phyloP scores from a whole-genome alignment of 2,888 invertebrate species.

The Clistopyga incitator region DNA sequence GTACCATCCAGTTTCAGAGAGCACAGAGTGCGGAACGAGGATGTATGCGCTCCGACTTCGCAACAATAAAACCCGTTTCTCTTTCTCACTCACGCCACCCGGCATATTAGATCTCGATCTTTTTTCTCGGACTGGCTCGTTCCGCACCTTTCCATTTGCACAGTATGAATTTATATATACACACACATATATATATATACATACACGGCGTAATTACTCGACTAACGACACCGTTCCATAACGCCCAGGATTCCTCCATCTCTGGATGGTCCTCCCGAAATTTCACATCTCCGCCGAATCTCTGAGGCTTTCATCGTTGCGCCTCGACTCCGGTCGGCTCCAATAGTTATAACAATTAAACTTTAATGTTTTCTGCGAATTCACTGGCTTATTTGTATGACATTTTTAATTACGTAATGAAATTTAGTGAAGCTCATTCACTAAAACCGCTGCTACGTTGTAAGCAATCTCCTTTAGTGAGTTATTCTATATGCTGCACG shows the following conservation, averaged over 20 bases:
- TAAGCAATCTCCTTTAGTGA: background rate
- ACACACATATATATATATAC: conserved; percentile 17
- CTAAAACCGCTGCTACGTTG: background rate
- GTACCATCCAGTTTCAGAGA: conserved; percentile 1
- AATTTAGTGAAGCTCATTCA: background rate
- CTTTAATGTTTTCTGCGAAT: conserved; percentile 14
- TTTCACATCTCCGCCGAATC: conserved; percentile 17
- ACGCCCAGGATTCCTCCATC: conserved; percentile 17
- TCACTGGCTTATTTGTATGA: background rate
- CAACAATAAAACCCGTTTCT: conserved; percentile 64
- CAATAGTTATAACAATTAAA: conserved; percentile 44
- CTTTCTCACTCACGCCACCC: conserved; percentile 43
- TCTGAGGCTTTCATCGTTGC: conserved; percentile 4
- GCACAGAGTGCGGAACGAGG: conserved; percentile 43
- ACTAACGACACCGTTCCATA: conserved; percentile 61
- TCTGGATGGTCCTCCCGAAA: conserved; percentile 25
- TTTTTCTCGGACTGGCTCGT: conserved; percentile 30
- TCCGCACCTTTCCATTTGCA: conserved; percentile 23
- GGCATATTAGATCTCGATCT: conserved; percentile 58
- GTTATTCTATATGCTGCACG: background rate
- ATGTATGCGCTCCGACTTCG: conserved; percentile 48
- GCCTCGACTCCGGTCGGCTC: background rate
- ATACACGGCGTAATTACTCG: conserved; percentile 59
- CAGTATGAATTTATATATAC: background rate
- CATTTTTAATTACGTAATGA: background rate